phyloP scores from a whole-genome alignment of 2,888 invertebrate genomes.

The Erpobdella octoculata region DNA sequence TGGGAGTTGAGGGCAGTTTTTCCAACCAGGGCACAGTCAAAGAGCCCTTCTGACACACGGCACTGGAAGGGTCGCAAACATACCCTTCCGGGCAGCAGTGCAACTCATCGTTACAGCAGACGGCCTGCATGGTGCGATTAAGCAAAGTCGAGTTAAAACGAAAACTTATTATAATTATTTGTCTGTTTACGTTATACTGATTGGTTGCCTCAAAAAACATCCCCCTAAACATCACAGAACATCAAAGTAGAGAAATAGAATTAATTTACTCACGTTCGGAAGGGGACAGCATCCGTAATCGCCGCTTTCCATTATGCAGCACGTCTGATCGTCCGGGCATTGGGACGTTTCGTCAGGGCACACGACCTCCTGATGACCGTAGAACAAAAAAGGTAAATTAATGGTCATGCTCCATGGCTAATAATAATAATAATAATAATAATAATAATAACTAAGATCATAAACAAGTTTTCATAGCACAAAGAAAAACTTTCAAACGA shows the following conservation, averaged over 20 bases:
- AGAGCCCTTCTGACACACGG: background rate
- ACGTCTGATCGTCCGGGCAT: constrained; percentile 43
- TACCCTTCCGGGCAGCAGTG: constrained; percentile 41
- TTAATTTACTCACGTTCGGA: constrained; percentile 39
- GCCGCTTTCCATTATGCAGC: constrained; percentile 41
- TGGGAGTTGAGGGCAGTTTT: background rate
- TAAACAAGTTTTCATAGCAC: too few relatives aligned
- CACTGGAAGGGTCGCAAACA: constrained; percentile 27
- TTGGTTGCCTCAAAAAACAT: background rate
- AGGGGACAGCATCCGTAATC: constrained; percentile 48
- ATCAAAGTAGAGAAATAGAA: too few relatives aligned
- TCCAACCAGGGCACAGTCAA: background rate
- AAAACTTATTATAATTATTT: background rate
- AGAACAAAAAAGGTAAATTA: too few relatives aligned
- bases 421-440: too few relatives aligned
- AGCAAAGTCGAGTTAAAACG: background rate
- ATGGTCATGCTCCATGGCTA: too few relatives aligned
- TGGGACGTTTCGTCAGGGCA: background rate
- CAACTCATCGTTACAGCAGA: constrained; percentile 40
- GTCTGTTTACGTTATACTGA: background rate
- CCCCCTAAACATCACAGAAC: background rate
- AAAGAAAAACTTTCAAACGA: too few relatives aligned
- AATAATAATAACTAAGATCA: too few relatives aligned
- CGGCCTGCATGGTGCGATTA: constrained; percentile 30
- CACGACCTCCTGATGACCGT: background rate